Evolutionary conservation across 2,888 invertebrate genomes (phyloP).

Genomic region (Strigamia crassipes): DNA sequence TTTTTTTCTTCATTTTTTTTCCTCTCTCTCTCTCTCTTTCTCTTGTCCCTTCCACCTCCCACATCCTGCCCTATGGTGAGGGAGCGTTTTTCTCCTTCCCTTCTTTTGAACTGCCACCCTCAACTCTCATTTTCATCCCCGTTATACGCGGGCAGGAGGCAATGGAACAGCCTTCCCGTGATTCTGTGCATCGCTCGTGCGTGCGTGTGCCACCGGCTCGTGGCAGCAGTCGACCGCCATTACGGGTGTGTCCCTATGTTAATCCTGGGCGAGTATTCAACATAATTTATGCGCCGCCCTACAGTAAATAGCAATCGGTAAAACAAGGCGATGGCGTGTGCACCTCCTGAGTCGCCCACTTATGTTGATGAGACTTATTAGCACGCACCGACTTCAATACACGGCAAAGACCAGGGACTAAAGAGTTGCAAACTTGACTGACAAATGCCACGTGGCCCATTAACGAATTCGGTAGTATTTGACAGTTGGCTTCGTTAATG

Average conservation of each 20-base stretch:
- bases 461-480: background rate
- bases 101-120: constrained; percentile 44
- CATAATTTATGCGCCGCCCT: constrained; percentile 44
- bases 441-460: background rate
- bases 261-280: constrained; percentile 36
- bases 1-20: constrained; percentile 44
- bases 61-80: constrained; percentile 1
- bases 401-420: background rate
- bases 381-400: constrained; percentile 12
- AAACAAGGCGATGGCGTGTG: constrained; percentile 39
- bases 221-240: constrained; percentile 44
- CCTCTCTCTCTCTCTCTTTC: constrained; percentile 33
- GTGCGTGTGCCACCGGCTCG: constrained; percentile 25
- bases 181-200: constrained; percentile 37
- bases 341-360: constrained; percentile 18
- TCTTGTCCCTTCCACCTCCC: constrained; percentile 32
- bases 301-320: constrained; percentile 34
- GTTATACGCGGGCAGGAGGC: constrained; percentile 22
- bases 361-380: constrained; percentile 45
- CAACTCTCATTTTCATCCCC: constrained; percentile 44
- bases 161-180: constrained; percentile 30
- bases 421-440: background rate
- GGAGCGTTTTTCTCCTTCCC: constrained; percentile 41
- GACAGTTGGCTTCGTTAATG: constrained; percentile 12
- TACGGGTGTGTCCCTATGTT: constrained; percentile 43